Base-by-base conservation (phyloP, 2,888 invertebrate species). In the Seira ritae region DNA sequence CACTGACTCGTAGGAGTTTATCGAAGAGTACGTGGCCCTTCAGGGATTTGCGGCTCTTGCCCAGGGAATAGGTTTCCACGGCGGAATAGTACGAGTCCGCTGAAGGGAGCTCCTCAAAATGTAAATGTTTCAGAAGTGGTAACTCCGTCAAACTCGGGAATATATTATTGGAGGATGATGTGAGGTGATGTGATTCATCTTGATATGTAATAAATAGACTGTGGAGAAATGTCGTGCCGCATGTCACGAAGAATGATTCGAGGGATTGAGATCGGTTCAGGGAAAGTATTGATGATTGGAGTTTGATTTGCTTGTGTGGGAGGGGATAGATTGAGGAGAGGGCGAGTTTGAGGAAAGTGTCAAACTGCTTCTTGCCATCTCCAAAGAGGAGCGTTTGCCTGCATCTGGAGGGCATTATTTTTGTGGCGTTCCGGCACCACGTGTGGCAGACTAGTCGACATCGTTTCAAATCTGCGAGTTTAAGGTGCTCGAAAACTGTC, bases 401-500 rank as follows among this genome's bases (percentile, higher is more conserved):
- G 70, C 73, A 80, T 22, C 68, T 74, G 1, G 19, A 46, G 0
- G 79, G 65, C 6, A 85, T 12, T 2, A 37, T 50, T 37, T 74
- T 77, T 23, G 46, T n/a, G 1, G 75, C 84, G 60, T 62, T 75
- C 24, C 70, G 68, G 23, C 68, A 73, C 83, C 83, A 85, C n/a
- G 73, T 71, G 31, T 83, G 80, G 74, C 85, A 83, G 19, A 85
- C 85, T 1, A 80, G 67, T 2, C 85, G 83, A 50, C 72, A 71
- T 1, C 73, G 67, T 31, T 85, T 85, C 23, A 85, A 31, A n/a
- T 85, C 85, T 20, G 76, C 22, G 12, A 80, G 67, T 23, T 80
- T 79, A 10, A 85, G 22, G 24, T 79, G 66, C 46, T 83, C 80
- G 66, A 85, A 85, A 19, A 78, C 74, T 37, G 78, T 75, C 70